These are phyloP conservation scores for Euphonia xanthogaster DNA, from an alignment of 2,797 vertebrate species.

Conservation along the genomic window DNA sequence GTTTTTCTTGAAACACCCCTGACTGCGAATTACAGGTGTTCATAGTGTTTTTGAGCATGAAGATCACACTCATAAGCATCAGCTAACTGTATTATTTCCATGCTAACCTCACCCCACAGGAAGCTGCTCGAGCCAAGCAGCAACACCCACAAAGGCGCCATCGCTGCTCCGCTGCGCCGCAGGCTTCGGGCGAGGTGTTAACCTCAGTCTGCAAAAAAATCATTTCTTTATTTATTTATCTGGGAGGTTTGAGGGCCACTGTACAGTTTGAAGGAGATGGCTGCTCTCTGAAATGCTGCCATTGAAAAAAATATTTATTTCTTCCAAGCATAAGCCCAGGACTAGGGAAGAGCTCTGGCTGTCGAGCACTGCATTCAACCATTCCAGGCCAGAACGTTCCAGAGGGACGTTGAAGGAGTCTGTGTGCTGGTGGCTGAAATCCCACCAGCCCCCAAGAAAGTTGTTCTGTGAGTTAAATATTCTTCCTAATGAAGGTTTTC, in stretches of 20 bases:
- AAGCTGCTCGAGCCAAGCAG: not conserved
- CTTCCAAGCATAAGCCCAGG: not conserved
- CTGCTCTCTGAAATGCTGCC: not conserved
- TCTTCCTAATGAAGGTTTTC: not conserved
- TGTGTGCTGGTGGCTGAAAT: not conserved
- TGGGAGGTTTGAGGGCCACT: not conserved
- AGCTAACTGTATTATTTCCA: not conserved
- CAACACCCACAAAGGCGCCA: not conserved
- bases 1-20: not conserved
- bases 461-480: not conserved
- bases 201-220: not conserved
- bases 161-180: rapidly evolving
- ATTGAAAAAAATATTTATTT: not conserved
- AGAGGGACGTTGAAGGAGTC: not conserved
- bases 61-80: not conserved
- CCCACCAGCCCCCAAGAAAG: not conserved
- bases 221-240: not conserved
- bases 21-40: not conserved
- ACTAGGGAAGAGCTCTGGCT: not conserved
- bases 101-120: not conserved
- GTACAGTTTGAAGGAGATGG: not conserved
- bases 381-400: not conserved
- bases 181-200: not conserved
- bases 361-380: rapidly evolving
- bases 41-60: not conserved